Base-by-base conservation (phyloP, 2,888 invertebrate genomes). In the Atherix ibis region DNA sequence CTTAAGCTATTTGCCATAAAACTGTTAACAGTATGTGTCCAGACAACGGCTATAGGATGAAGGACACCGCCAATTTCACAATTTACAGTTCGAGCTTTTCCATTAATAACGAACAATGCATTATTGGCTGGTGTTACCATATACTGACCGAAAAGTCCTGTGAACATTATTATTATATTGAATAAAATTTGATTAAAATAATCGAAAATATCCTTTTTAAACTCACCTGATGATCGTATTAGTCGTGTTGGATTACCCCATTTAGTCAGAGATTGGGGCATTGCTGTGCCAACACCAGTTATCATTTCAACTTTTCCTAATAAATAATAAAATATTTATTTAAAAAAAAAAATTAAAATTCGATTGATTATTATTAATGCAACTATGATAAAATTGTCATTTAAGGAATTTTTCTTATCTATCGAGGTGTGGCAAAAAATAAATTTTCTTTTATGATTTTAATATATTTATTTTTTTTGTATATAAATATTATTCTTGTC, bases 221-320 rank as follows among this genome's bases (percentile, higher is more conserved):
- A 25, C 16, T 41, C 44, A 58, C 64, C 63, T 42, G 77, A 75
- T 38, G 71, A 70, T 39, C 70, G 69, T 42, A 79, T 73, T 29
- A 73, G 71, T 46, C 77, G 63, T 50, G 70, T 72, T 12, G 73
- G 70, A 48, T 71, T 70, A 36, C 67, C 69, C 75, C 77, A 77
- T 49, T 68, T 66, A 33, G 70, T 65, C 37, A 69, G 48, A 38
- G 62, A 55, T 8, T 65, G 52, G 12, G 69, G 60, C 57, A 70
- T 67, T 9, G 74, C 71, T 47, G 67, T 67, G 8, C 74, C 75
- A 31, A 75, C 73, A 40, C 80, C 79, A 25, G 76, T 76, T 44
- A 81, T 75, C 64, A 77, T 75, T 54, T 78, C 78, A 27, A 80
- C 77, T 66, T 78, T 77, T 15, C 76, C 76, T 71, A 56, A 14